Conservation (phyloP, 2,888 invertebrate species). For the Laspeyria flexula region DNA sequence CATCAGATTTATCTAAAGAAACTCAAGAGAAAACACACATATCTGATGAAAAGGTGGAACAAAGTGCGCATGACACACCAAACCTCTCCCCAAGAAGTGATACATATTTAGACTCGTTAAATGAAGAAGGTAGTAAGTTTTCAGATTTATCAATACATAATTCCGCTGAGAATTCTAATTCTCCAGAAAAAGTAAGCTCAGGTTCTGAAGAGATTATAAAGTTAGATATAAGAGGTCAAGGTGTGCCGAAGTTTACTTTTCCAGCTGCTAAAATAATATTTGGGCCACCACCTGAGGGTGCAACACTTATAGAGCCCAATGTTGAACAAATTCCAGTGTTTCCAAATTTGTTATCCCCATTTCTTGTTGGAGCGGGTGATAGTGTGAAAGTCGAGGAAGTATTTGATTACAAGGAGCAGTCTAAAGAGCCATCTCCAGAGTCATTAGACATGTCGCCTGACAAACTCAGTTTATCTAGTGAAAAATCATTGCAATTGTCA, state of each 20-base stretch:
- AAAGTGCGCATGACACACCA: conserved; percentile 45
- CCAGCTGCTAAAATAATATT: conserved; percentile 75
- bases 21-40: conserved; percentile 29
- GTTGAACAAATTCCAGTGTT: conserved; percentile 68
- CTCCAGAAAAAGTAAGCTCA: conserved; percentile 59
- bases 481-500: conserved; percentile 51
- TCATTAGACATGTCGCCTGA: conserved; percentile 30
- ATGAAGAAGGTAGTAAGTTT: conserved; percentile 61
- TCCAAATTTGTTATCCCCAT: conserved; percentile 71
- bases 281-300: conserved; percentile 76
- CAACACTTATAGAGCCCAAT: conserved; percentile 60
- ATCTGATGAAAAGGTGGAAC: conserved; percentile 28
- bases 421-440: conserved; percentile 45
- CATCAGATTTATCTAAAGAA: conserved; percentile 71
- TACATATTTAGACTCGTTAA: conserved; percentile 71
- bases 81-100: conserved; percentile 66
- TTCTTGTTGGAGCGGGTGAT: conserved; percentile 67
- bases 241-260: conserved; percentile 67
- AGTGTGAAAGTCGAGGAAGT: conserved; percentile 63
- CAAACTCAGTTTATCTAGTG: conserved; percentile 45
- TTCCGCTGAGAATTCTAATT: conserved; percentile 49
- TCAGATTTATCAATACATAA: conserved; percentile 48
- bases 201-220: conserved; percentile 82
- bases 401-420: conserved; percentile 48
- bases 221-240: conserved; percentile 79